Evolutionary conservation across 2,797 vertebrate species (phyloP).

Genomic region (Odontamblyopus rebecca): DNA sequence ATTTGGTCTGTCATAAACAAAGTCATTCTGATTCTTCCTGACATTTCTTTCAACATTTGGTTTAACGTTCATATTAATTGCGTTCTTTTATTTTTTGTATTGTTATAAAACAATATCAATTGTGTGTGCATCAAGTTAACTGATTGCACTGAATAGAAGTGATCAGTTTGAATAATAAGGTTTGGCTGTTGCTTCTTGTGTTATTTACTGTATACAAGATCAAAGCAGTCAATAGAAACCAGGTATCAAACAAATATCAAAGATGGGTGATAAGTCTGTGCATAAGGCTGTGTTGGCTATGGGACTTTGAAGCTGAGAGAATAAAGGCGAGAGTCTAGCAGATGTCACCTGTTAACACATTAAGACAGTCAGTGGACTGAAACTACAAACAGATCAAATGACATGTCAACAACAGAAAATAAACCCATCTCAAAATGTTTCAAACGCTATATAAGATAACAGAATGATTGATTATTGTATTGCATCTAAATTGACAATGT

Average conservation of each 20-base stretch:
- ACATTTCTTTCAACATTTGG: too few species aligned
- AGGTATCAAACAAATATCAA: conserved; percentile 72
- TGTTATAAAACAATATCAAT: neutral
- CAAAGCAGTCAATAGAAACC: conserved; percentile 45
- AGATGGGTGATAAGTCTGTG: conserved; percentile 62
- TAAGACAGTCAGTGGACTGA: conserved; percentile 40
- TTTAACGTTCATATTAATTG: neutral
- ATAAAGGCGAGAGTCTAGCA: conserved; percentile 56
- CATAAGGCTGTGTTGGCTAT: conserved; percentile 56
- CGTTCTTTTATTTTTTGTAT: neutral
- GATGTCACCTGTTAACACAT: conserved; percentile 56
- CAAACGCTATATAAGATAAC: too few species aligned
- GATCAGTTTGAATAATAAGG: neutral
- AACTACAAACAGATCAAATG: conserved; percentile 65
- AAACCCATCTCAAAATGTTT: neutral
- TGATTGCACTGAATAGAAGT: neutral
- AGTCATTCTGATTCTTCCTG: too few species aligned
- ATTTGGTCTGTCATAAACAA: too few species aligned
- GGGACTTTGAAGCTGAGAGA: conserved; percentile 71
- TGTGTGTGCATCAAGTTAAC: neutral
- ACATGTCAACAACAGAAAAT: conserved; percentile 13
- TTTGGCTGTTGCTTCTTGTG: neutral
- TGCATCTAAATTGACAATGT: too few species aligned
- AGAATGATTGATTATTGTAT: too few species aligned
- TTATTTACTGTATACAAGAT: conserved; percentile 37